These are phyloP conservation scores for Polydesmus complanatus DNA, from an alignment of 2,888 invertebrate species.

Conservation along the genomic window DNA sequence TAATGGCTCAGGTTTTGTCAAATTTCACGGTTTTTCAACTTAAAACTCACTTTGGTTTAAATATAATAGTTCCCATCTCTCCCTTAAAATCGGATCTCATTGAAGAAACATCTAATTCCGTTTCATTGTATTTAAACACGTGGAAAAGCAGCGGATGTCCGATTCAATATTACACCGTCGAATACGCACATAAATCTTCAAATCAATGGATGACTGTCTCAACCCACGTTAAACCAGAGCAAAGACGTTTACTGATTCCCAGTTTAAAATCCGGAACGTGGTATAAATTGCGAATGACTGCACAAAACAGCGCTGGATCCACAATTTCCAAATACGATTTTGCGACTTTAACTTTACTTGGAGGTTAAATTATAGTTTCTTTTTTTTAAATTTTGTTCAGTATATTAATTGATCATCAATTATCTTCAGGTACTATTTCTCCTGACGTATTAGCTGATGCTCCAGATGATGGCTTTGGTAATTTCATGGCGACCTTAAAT, in stretches of 20 bases:
- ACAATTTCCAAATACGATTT: slow-evolving; percentile 1
- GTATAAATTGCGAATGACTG: slow-evolving; percentile 12
- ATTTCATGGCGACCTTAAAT: background rate
- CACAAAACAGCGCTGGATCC: slow-evolving; percentile 10
- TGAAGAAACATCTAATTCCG: slow-evolving; percentile 8
- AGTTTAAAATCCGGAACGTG: slow-evolving; percentile 24
- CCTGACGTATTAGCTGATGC: background rate
- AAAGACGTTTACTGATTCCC: slow-evolving; percentile 26
- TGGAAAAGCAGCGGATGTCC: slow-evolving; percentile 10
- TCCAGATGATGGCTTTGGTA: background rate
- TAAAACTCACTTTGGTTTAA: too few relatives aligned
- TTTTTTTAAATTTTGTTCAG: too few relatives aligned
- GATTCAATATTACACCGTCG: slow-evolving; percentile 10
- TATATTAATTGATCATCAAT: background rate
- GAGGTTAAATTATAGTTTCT: slow-evolving; percentile 5
- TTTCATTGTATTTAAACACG: slow-evolving; percentile 7
- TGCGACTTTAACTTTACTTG: background rate
- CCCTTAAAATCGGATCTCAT: slow-evolving; percentile 7
- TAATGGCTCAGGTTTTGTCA: slow-evolving; percentile 17
- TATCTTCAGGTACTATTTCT: background rate
- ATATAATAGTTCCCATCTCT: slow-evolving; percentile 2
- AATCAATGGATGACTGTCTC: slow-evolving; percentile 15
- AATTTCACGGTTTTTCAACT: too few relatives aligned
- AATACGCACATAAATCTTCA: background rate
- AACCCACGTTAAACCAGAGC: slow-evolving; percentile 29